These are phyloP conservation scores for Eristalinus sepulchralis DNA, from an alignment of 2,888 invertebrate species.

Conservation along the genomic window DNA sequence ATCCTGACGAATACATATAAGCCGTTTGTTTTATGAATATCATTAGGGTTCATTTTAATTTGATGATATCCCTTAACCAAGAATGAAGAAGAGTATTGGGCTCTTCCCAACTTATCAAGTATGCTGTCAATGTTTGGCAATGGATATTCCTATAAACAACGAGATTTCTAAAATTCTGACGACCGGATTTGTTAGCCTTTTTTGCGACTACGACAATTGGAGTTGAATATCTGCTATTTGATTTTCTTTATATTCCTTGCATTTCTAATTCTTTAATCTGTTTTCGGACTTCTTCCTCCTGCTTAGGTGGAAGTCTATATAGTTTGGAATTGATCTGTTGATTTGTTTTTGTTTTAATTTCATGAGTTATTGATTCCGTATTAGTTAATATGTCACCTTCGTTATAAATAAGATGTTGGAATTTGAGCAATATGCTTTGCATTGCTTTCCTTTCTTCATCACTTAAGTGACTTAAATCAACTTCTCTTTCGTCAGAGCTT, in stretches of 20 bases:
- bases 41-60: background rate
- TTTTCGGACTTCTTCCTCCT: background rate
- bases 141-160: too few species aligned
- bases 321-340: background rate
- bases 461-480: slow-evolving; percentile 4
- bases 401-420: slow-evolving; percentile 25
- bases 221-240: background rate
- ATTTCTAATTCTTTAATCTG: background rate
- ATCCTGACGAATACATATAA: too few species aligned
- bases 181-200: background rate
- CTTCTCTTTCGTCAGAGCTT: background rate
- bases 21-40: background rate
- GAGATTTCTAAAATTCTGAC: too few species aligned
- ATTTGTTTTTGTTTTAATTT: background rate
- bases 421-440: slow-evolving; percentile 15
- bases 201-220: background rate
- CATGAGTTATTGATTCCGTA: background rate
- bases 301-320: background rate
- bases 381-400: background rate
- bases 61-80: too few species aligned
- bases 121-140: too few species aligned
- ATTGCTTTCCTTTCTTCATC: slow-evolving; percentile 22
- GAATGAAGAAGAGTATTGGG: too few species aligned
- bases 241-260: background rate
- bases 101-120: too few species aligned